Evolutionary conservation across 2,113 vertebrate genomes (phyloP).

Genomic region (Talpa occidentalis): DNA sequence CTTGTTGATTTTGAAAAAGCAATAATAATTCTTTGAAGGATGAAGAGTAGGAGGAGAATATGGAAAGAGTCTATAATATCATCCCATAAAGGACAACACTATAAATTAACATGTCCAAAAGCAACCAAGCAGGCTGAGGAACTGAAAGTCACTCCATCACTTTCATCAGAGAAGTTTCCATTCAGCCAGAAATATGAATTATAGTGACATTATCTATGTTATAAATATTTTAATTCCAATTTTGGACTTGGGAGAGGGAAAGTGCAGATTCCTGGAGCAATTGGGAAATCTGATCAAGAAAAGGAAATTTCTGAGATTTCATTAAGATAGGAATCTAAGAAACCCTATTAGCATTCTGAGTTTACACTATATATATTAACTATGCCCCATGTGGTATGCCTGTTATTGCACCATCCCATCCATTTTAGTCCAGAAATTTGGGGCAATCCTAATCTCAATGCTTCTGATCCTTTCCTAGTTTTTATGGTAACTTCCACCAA

Average conservation of each 20-base stretch:
- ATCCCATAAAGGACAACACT: no score
- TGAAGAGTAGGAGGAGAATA: no score
- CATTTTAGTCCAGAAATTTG: neutral
- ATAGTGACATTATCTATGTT: neutral
- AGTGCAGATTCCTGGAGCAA: neutral
- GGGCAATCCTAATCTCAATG: neutral
- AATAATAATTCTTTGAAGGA: neutral
- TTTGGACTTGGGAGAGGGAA: neutral
- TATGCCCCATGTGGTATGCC: neutral
- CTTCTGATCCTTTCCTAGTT: neutral
- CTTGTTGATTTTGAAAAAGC: no score
- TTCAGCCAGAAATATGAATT: no score
- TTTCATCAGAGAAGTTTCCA: no score
- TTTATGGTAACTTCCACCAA: neutral
- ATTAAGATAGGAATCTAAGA: neutral
- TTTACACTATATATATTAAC: neutral
- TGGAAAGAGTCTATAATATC: no score
- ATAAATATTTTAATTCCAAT: neutral
- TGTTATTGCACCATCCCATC: neutral
- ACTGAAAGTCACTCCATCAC: no score
- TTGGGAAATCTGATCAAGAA: neutral
- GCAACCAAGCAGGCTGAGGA: no score
- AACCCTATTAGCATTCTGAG: neutral
- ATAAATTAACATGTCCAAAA: no score
- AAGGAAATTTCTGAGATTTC: neutral